These are phyloP conservation scores for Tapirus indicus DNA, from an alignment of 2,797 vertebrate species.

Conservation along the genomic window DNA sequence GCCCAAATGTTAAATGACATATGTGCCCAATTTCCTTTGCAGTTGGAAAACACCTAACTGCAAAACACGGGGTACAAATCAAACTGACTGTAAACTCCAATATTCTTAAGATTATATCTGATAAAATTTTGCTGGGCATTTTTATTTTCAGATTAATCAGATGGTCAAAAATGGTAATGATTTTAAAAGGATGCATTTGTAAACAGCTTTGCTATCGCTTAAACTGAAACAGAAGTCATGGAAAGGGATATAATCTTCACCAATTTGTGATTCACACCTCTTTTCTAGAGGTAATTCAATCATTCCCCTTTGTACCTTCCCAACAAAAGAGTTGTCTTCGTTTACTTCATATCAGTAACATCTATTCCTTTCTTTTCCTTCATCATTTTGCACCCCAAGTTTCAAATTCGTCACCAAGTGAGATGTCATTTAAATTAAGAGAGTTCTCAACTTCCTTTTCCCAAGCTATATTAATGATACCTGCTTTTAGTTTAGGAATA, in stretches of 20 bases:
- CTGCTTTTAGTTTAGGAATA: background rate
- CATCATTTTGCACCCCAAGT: background rate
- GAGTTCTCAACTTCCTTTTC: constrained; percentile 5
- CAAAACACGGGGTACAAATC: background rate
- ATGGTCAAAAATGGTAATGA: background rate
- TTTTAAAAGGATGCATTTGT: background rate
- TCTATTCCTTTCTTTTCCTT: background rate
- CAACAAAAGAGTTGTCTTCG: background rate
- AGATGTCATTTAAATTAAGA: constrained; percentile 31
- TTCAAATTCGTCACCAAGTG: background rate
- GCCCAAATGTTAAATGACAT: background rate
- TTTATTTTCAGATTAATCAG: constrained; percentile 26
- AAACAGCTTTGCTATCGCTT: background rate
- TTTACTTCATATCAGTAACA: background rate
- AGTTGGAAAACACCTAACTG: background rate
- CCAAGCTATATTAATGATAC: background rate
- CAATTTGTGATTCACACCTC: background rate
- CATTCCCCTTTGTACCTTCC: background rate
- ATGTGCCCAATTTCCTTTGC: background rate
- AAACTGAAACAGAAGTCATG: background rate
- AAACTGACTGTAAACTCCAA: background rate
- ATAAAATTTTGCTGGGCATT: background rate
- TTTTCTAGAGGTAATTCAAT: background rate
- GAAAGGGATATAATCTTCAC: background rate
- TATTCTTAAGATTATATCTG: background rate